These are phyloP conservation scores for Calcarius ornatus DNA, from an alignment of 2,113 vertebrate genomes.

Conservation along the genomic window DNA sequence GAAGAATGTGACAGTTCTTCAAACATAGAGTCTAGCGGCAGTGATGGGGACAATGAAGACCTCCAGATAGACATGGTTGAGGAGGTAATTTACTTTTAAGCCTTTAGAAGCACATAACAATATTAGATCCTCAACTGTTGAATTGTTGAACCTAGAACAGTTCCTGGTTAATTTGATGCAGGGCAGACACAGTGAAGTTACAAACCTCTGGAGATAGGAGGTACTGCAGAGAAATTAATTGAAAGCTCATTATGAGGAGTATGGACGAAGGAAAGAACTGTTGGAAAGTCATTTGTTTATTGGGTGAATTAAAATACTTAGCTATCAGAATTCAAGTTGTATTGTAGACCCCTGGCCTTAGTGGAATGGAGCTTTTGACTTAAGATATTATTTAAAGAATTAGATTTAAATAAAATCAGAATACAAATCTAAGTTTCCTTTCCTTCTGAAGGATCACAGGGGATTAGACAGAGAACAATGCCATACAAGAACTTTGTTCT, in stretches of 20 bases:
- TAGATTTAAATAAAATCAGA: neutral
- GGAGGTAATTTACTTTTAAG: conserved; percentile 74
- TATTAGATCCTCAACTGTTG: neutral
- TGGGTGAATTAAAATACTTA: neutral
- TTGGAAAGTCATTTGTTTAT: neutral
- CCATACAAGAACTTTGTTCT: neutral
- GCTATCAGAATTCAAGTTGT: neutral
- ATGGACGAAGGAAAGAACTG: neutral
- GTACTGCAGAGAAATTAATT: neutral
- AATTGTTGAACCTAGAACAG: neutral
- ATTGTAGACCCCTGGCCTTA: neutral
- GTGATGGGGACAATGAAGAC: conserved; percentile 73
- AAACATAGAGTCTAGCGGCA: conserved; percentile 70
- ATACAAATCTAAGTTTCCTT: neutral
- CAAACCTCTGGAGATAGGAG: neutral
- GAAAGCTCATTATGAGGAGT: neutral
- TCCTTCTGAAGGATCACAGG: neutral
- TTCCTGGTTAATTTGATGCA: neutral
- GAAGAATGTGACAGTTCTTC: conserved; percentile 74
- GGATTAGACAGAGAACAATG: neutral
- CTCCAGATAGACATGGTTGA: conserved; percentile 71
- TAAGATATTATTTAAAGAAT: neutral
- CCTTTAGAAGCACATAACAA: neutral
- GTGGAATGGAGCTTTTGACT: neutral
- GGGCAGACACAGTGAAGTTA: neutral